phyloP scores from a whole-genome alignment of 2,113 vertebrate species.

The Copsychus sechellarum region DNA sequence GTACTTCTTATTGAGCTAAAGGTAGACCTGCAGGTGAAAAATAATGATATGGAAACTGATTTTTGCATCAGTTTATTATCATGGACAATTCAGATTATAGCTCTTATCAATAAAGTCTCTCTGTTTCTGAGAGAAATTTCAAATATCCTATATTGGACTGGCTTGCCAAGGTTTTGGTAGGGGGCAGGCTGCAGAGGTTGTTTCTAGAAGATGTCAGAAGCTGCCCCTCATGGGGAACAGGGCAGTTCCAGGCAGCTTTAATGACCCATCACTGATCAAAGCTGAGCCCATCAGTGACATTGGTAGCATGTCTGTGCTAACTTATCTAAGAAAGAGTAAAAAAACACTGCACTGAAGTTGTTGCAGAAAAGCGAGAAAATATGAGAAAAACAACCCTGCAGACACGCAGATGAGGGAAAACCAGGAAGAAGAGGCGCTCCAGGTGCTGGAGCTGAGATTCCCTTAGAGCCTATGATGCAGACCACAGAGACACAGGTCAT shows the following conservation, averaged over 20 bases:
- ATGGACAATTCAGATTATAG: background rate
- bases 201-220: background rate
- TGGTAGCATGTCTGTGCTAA: background rate
- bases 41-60: background rate
- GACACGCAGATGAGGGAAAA: background rate
- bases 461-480: rapidly evolving
- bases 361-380: background rate
- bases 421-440: rapidly evolving
- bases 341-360: rapidly evolving
- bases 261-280: rapidly evolving
- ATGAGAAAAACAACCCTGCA: background rate
- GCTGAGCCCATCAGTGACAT: rapidly evolving
- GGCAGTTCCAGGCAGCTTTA: background rate
- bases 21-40: background rate
- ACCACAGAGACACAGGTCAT: background rate
- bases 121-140: background rate
- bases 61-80: background rate
- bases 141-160: background rate
- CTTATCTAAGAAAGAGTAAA: background rate
- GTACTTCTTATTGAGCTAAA: background rate
- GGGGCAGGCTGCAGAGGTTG: rapidly evolving
- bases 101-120: background rate
- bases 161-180: background rate
- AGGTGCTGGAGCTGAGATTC: background rate
- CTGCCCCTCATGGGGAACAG: rapidly evolving